Evolutionary conservation across 2,113 vertebrate species (phyloP), one percentile per base, ranked within the genome.

Genomic region (Donacobius atricapilla): DNA sequence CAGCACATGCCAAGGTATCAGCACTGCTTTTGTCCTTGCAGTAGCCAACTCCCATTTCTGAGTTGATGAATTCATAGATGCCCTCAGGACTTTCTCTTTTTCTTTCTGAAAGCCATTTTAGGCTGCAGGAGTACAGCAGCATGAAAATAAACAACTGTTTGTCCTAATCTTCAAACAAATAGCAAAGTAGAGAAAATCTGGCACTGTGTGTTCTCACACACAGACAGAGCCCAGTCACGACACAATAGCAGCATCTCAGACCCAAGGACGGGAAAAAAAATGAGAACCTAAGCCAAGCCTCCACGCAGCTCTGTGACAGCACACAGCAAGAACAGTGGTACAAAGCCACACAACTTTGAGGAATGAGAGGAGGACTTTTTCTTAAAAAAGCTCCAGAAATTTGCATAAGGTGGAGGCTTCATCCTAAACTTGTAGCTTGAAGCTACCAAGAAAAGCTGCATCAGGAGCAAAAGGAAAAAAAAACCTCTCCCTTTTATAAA

Each of bases 81-180:
- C 1, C 0, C 10, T 80, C 39, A 44, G 23, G 11, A 87, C 37
- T 88, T 27, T 28, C 44, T 78, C 28, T 30, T 89, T 61, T 69
- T 81, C 71, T 75, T 78, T 75, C 60, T 86, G 69, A 96, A 96
- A 77, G 44, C 24, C n/a, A 37, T 71, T 96, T 93, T 37, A 54
- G 25, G 39, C 40, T 45, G 47, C 68, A 81, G 48, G 58, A 71
- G 19, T n/a, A 71, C 15, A 66, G n/a, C 68, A 72, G 56, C 14
- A 33, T 35, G 51, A 69, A 87, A 79, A 91, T 5, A 89, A 88
- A 45, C 24, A 50, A 70, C n/a, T 17, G 0, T 47, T 82, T 89
- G 16, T 76, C 61, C 73, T 82, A 57, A 57, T 50, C 63, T 37
- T 83, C 80, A 44, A 11, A 39, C 25, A 21, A 53, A 60, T 35